A percentile compares a stretch with the other conserved stretches of the same genome.
These are phyloP conservation scores for Agapornis roseicollis DNA, from an alignment of 2,113 vertebrate species.

Conservation along the genomic window DNA sequence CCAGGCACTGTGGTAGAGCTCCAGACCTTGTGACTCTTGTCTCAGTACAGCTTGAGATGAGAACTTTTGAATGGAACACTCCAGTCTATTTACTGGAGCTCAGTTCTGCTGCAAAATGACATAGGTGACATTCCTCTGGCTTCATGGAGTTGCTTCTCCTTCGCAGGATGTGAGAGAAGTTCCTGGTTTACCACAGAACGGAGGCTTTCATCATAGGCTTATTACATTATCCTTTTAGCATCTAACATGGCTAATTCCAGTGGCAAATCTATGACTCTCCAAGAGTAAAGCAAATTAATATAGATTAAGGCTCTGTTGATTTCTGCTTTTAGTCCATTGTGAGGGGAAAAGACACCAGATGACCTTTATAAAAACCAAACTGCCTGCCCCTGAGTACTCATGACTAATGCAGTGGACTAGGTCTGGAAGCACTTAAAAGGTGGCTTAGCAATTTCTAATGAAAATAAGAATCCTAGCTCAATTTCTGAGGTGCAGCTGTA, in stretches of 20 bases:
- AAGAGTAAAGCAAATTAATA: constrained; percentile 56
- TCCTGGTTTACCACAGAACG: neutral
- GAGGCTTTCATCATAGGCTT: constrained; percentile 36
- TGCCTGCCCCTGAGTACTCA: neutral
- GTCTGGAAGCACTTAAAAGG: constrained; percentile 21
- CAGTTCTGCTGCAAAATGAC: neutral
- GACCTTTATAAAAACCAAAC: constrained; percentile 51
- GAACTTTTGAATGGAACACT: neutral
- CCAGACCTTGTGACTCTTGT: neutral
- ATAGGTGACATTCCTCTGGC: neutral
- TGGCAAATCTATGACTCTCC: constrained; percentile 46
- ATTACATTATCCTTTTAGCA: constrained; percentile 48
- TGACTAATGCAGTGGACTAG: constrained; percentile 44
- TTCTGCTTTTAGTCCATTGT: constrained; percentile 58
- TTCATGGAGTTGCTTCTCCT: neutral
- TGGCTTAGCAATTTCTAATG: neutral
- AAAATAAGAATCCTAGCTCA: neutral
- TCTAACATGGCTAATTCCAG: constrained; percentile 31
- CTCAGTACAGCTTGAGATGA: neutral
- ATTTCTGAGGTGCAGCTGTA: neutral
- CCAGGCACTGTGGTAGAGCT: neutral
- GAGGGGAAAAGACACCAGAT: constrained; percentile 27
- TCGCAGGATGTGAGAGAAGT: neutral
- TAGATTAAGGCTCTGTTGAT: constrained; percentile 44
- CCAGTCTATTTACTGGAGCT: neutral